Percentiles rank a stretch among this genome's conserved stretches.
phyloP scores from a whole-genome alignment of 2,888 invertebrate species.

The Aradus depressus region DNA sequence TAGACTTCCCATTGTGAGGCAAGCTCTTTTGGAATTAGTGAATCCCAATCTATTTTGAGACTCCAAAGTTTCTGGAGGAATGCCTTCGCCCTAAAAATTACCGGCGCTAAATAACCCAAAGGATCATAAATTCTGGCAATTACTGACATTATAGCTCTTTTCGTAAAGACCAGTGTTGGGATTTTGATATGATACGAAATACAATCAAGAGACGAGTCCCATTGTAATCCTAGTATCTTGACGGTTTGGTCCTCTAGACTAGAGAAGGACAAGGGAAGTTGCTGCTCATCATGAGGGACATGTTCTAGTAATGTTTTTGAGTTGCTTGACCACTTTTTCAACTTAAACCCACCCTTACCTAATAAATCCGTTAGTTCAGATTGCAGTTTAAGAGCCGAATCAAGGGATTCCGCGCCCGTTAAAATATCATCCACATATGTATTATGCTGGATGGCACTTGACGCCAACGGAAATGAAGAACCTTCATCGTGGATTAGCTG shows the following conservation, averaged over 20 bases:
- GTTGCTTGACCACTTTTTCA: slow-evolving; percentile 31
- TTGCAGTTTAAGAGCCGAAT: slow-evolving; percentile 25
- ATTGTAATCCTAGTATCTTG: slow-evolving; percentile 26
- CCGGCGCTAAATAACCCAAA: too few species aligned
- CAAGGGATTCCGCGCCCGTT: slow-evolving; percentile 24
- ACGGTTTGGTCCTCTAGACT: slow-evolving; percentile 9
- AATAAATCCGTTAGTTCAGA: slow-evolving; percentile 24
- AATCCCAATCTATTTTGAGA: too few species aligned
- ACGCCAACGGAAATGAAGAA: slow-evolving; percentile 24
- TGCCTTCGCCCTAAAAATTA: too few species aligned
- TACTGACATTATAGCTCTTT: slow-evolving; percentile 26
- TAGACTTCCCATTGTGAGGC: too few species aligned
- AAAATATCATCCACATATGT: slow-evolving; percentile 31
- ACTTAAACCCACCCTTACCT: slow-evolving; percentile 23
- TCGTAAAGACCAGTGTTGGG: too few species aligned
- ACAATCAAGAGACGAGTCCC: slow-evolving; percentile 22
- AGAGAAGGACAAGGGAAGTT: background rate
- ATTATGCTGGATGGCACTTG: slow-evolving; percentile 20
- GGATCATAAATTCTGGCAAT: slow-evolving; percentile 28
- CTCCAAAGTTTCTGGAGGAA: too few species aligned
- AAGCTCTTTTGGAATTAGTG: too few species aligned
- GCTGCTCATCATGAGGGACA: background rate
- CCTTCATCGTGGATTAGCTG: slow-evolving; percentile 27
- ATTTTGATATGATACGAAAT: slow-evolving; percentile 20
- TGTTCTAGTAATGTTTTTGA: slow-evolving; percentile 3